Percentiles rank a stretch among this genome's conserved stretches.
Evolutionary conservation across 2,113 vertebrate species (phyloP).

Genomic region (Callipepla squamata): DNA sequence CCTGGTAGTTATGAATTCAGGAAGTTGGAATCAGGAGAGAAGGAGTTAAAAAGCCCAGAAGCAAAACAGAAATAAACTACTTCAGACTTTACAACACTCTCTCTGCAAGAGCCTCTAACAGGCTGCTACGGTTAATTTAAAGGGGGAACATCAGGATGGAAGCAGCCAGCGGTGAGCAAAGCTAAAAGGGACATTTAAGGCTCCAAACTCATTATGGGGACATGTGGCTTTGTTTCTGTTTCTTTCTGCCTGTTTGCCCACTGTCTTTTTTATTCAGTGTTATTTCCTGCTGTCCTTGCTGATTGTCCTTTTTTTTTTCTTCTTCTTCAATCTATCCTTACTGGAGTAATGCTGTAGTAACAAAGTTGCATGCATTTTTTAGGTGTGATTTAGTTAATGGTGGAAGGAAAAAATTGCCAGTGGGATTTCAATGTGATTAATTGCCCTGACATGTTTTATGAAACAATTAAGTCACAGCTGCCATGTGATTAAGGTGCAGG

Average conservation of each 20-base stretch:
- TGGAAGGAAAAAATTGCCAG: neutral
- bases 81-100: constrained; percentile 2
- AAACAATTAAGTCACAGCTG: neutral
- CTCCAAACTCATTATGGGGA: neutral
- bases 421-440: neutral
- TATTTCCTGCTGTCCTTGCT: neutral
- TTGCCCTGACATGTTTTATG: neutral
- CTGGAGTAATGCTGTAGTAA: neutral
- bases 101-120: constrained; percentile 35
- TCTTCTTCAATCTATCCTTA: neutral
- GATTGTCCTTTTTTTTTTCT: neutral
- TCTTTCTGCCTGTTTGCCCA: neutral
- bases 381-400: neutral
- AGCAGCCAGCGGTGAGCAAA: constrained; percentile 53
- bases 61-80: constrained; percentile 20
- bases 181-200: constrained; percentile 42
- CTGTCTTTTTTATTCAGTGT: neutral
- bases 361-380: neutral
- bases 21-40: neutral
- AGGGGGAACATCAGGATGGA: neutral
- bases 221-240: neutral
- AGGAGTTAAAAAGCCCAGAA: neutral
- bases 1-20: neutral
- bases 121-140: constrained; percentile 56
- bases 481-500: neutral